Percentiles rank a stretch among this genome's conserved stretches.
phyloP scores from a whole-genome alignment of 2,888 invertebrate genomes.

The Imbricaverruca yamaguchii region DNA sequence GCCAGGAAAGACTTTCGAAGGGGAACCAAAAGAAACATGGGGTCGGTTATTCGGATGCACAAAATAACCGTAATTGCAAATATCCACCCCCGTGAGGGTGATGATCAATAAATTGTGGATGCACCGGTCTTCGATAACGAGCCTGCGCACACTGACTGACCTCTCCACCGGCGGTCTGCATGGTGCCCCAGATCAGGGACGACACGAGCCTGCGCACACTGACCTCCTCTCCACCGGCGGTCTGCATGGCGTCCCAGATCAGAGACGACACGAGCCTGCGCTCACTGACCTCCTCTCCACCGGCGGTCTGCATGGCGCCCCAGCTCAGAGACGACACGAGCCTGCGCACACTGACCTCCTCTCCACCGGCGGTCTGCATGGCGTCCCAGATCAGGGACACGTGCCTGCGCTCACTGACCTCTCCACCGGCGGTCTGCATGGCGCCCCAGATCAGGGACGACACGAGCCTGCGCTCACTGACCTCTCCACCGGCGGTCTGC shows the following conservation, averaged over 20 bases:
- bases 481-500: constrained; percentile 40
- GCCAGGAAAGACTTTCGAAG: too few species aligned
- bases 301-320: constrained; percentile 48
- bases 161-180: constrained; percentile 39
- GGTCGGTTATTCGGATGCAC: too few species aligned
- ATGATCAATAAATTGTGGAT: too few species aligned
- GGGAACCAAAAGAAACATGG: too few species aligned
- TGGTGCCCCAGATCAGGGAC: constrained; percentile 56
- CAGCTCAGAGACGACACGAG: constrained; percentile 73
- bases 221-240: constrained; percentile 40
- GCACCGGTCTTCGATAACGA: constrained; percentile 41
- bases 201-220: too few species aligned
- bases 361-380: constrained; percentile 41
- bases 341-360: constrained; percentile 37
- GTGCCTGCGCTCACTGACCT: too few species aligned
- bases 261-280: constrained; percentile 56
- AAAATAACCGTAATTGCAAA: too few species aligned
- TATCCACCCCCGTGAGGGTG: too few species aligned
- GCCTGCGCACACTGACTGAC: too few species aligned
- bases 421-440: constrained; percentile 41
- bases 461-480: too few species aligned
- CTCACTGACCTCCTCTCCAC: constrained; percentile 37
- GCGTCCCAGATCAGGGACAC: constrained; percentile 68
- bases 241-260: constrained; percentile 58
- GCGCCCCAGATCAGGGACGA: constrained; percentile 71